Base-by-base conservation (phyloP, 1,140 invertebrate genomes). In the Drosophila nasuta region DNA sequence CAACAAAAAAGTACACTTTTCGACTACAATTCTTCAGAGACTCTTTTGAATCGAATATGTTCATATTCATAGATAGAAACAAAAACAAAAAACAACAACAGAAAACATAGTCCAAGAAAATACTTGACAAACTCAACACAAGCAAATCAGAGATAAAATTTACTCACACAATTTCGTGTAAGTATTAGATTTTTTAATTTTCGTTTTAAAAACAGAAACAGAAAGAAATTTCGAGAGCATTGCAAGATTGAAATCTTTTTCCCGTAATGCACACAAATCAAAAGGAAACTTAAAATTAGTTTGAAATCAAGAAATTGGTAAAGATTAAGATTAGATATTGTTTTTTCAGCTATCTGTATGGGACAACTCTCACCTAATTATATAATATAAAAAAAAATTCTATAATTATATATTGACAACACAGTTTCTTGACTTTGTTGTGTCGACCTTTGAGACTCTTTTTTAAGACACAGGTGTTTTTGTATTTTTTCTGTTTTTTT, bases 1-100 rank as follows among this genome's bases (percentile, higher is more conserved):
- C 52, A 89, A 89, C 87, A 82, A 41, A 89, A 87, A 59, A 90
- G 69, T 74, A 77, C 69, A 91, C 87, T 41, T 76, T 69, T 79
- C 48, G 58, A 78, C 64, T 79, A 70, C 25, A 54, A 33, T 41
- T 57, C 35, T 41, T 33, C 28, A 54, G 33, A 35, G 30, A 54
- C 33, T 54, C 20, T 13, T 54, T 51, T n/a, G 1, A 20, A 67
- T 68, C 65, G 64, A 73, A 58, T 64, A 45, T 54, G 2, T 7
- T 30, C 25, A 33, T 63, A 51, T 64, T 49, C 20, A 33, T 33
- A 60, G 54, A 51, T 59, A 25, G 52, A 59, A 59, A 20, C 20
- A 20, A 20, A 20, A 2, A 20, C 13, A 54, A 52, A 45, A 11
- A 15, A 15, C 43, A 20, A 38, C 1, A 54, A 35, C 45, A 15